Evolutionary conservation across 2,797 vertebrate species (phyloP).

Genomic region (Eurystomus glaucurus): DNA sequence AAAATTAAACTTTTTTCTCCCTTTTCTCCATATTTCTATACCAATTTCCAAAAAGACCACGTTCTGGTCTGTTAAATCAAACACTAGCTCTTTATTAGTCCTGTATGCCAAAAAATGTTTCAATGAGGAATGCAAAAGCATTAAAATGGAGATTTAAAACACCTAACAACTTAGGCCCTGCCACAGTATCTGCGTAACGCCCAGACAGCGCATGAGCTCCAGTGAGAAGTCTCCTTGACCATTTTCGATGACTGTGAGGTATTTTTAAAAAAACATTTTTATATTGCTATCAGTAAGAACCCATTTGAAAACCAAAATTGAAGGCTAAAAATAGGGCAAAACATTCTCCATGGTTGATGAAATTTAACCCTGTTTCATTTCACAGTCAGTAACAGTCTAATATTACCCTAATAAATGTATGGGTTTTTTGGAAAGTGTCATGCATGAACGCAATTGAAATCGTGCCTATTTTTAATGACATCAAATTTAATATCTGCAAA

Average conservation of each 20-base stretch:
- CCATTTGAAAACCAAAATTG: not conserved
- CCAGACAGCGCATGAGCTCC: not conserved
- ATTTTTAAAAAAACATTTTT: not conserved
- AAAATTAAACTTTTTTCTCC: not conserved
- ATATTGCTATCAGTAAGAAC: not conserved
- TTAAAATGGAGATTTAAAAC: not conserved
- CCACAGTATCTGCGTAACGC: not conserved
- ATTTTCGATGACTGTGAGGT: not conserved
- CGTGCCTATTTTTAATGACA: not conserved
- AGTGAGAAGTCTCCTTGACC: not conserved
- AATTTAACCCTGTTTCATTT: conserved; percentile 38
- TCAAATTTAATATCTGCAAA: not conserved
- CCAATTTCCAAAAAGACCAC: too few species aligned
- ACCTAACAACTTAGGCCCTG: not conserved
- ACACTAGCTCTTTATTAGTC: not conserved
- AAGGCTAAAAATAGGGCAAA: conserved; percentile 24
- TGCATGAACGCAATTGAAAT: not conserved
- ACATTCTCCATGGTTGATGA: not conserved
- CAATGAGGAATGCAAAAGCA: not conserved
- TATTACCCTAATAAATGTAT: conserved; percentile 1
- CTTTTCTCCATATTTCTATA: too few species aligned
- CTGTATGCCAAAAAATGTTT: not conserved
- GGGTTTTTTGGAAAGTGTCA: not conserved
- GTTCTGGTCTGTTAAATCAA: not conserved
- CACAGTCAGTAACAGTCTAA: conserved; percentile 11